phyloP scores from a whole-genome alignment of 1,140 invertebrate genomes.

The Hyposmocoma kahamanoa region DNA sequence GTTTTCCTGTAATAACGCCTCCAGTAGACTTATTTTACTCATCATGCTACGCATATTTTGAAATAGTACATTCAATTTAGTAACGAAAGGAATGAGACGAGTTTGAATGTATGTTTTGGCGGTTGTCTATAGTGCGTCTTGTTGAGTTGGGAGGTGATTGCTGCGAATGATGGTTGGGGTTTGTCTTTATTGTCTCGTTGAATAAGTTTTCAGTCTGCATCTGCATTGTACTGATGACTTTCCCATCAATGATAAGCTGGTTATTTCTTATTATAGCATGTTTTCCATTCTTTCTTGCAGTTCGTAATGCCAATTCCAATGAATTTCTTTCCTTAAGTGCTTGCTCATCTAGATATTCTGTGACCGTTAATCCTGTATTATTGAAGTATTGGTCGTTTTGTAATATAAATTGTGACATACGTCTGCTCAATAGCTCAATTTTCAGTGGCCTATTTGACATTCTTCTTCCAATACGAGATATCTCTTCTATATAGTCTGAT shows the following conservation, averaged over 20 bases:
- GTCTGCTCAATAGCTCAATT: slow-evolving; percentile 3
- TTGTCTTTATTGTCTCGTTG: neutral
- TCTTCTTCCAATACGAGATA: neutral
- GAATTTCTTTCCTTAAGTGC: neutral
- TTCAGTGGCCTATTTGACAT: neutral
- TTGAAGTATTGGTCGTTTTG: slow-evolving; percentile 1
- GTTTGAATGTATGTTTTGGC: too few species aligned
- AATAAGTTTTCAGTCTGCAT: neutral
- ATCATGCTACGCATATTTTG: slow-evolving; percentile 5
- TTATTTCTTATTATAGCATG: slow-evolving; percentile 3
- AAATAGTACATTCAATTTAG: neutral
- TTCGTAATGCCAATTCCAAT: neutral
- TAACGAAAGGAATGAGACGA: slow-evolving; percentile 4
- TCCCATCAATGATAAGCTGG: neutral
- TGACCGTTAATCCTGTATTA: neutral
- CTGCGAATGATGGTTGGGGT: neutral
- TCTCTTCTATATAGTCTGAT: neutral
- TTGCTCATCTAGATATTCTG: slow-evolving; percentile 4
- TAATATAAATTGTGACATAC: neutral
- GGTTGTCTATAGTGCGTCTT: neutral
- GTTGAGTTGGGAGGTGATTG: neutral
- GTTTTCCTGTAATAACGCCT: neutral
- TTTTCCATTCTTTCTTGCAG: neutral
- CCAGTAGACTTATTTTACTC: neutral
- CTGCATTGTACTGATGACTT: neutral